Conservation (phyloP, 2,888 invertebrate species). For the Polyploca ridens region DNA sequence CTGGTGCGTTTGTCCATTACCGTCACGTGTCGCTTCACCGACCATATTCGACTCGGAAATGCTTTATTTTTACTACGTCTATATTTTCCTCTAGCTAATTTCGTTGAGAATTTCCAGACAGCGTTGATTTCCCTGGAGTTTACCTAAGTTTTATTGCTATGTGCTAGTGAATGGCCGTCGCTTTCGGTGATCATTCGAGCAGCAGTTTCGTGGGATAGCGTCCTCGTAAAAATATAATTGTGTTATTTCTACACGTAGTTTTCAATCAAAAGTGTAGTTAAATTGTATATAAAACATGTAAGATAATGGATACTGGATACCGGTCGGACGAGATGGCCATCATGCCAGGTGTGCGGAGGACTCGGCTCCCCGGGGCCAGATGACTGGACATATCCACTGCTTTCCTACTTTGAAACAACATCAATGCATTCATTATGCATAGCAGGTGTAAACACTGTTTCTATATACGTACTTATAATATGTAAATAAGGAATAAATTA, state of each 20-base stretch:
- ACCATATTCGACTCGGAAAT: neutral
- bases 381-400: neutral
- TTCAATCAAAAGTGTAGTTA: no score
- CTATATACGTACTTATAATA: neutral
- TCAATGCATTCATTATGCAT: neutral
- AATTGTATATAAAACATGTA: no score
- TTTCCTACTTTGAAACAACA: neutral
- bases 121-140: conserved; percentile 45
- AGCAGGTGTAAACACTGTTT: neutral
- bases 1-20: conserved; percentile 21
- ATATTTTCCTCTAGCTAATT: conserved; percentile 34
- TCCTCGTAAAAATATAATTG: neutral
- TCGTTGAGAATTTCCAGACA: conserved; percentile 34
- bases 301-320: neutral
- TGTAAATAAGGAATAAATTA: no score
- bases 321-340: neutral
- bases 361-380: neutral
- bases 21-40: neutral
- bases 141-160: conserved; percentile 37
- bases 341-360: neutral
- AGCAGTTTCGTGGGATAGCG: conserved; percentile 16
- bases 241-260: no score
- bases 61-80: conserved; percentile 3
- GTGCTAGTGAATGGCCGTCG: conserved; percentile 21
- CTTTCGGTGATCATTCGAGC: conserved; percentile 29